Percentiles rank a stretch among this genome's conserved stretches.
Evolutionary conservation across 2,113 vertebrate species (phyloP).

Genomic region (Scortum barcoo): DNA sequence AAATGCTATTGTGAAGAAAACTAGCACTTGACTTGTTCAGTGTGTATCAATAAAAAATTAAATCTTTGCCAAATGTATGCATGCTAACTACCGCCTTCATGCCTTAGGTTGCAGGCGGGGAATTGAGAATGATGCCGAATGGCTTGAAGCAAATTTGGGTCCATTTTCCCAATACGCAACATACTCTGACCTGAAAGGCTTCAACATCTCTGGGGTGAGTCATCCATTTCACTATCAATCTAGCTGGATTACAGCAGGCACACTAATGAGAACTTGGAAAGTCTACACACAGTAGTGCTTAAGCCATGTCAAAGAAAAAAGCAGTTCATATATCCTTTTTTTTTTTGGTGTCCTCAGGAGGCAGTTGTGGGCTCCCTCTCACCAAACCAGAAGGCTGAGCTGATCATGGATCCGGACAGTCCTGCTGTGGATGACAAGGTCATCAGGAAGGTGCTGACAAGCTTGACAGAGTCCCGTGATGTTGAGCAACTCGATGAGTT

Average conservation of each 20-base stretch:
- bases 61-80: background rate
- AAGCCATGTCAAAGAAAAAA: no score
- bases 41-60: background rate
- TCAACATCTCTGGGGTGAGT: constrained; percentile 41
- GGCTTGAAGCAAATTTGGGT: constrained; percentile 47
- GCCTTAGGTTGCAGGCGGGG: constrained; percentile 22
- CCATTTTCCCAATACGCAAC: constrained; percentile 10
- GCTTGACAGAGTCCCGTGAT: no score
- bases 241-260: background rate
- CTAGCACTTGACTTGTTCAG: background rate
- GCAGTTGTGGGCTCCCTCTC: no score
- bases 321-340: no score
- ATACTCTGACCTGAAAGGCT: constrained; percentile 33
- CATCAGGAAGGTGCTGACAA: no score
- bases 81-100: background rate
- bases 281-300: no score
- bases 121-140: constrained; percentile 14
- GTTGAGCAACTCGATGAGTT: no score
- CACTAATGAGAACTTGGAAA: no score
- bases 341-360: no score
- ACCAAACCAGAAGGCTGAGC: no score
- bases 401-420: no score
- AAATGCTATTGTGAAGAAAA: background rate
- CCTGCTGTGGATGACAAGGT: no score
- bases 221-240: background rate